Evolutionary conservation across 2,888 invertebrate species (phyloP).

Genomic region (Eupithecia abbreviata): DNA sequence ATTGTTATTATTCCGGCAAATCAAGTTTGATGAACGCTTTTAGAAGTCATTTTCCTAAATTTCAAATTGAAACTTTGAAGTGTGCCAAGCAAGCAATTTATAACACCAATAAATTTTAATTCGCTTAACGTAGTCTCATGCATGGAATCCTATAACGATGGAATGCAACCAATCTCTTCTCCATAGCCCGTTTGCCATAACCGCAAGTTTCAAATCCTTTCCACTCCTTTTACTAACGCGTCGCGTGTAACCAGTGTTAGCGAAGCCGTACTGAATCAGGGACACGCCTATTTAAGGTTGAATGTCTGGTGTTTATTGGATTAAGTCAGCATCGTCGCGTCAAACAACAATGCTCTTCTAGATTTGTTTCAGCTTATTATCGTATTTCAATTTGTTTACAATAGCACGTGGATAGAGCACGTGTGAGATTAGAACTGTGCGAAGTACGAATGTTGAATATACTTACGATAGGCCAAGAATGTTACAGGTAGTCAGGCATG

Average conservation of each 20-base stretch:
- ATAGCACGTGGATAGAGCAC: conserved; percentile 28
- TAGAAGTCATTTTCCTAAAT: background rate
- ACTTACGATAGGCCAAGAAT: background rate
- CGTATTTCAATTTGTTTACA: conserved; percentile 12
- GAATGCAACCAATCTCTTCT: conserved; percentile 15
- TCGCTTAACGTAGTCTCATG: background rate
- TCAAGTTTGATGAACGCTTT: background rate
- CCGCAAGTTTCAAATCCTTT: conserved; percentile 36
- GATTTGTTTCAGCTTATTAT: conserved; percentile 36
- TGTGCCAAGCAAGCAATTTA: background rate
- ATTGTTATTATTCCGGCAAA: background rate
- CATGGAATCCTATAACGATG: background rate
- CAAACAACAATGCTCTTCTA: conserved; percentile 37
- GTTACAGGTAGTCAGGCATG: background rate
- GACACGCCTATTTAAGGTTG: conserved; percentile 57
- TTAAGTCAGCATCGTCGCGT: conserved; percentile 55
- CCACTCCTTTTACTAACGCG: conserved; percentile 29
- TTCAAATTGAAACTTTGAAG: background rate
- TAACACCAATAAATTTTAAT: background rate
- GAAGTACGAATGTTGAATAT: background rate
- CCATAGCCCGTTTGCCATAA: conserved; percentile 22
- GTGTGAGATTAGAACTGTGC: conserved; percentile 16
- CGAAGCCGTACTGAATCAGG: conserved; percentile 67
- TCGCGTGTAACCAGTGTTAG: conserved; percentile 53
- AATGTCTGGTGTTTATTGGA: conserved; percentile 70